Percentiles rank a stretch among this genome's conserved stretches.
These are phyloP conservation scores for Pinna nobilis DNA, from an alignment of 1,140 invertebrate species.

Conservation along the genomic window DNA sequence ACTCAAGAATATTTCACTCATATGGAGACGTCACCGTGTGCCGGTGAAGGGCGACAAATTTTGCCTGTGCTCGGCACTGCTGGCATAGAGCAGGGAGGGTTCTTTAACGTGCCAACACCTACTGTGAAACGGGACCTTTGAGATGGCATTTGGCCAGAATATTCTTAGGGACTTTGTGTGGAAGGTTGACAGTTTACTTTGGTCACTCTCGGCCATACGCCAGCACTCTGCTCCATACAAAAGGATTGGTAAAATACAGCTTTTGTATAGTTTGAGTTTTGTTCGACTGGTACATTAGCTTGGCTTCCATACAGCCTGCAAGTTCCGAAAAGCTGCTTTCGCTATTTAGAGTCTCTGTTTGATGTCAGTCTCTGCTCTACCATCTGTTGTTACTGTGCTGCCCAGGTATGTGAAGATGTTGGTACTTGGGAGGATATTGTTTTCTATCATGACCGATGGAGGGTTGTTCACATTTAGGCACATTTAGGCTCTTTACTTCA, in stretches of 20 bases:
- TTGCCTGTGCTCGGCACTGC: no score
- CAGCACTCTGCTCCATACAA: slow-evolving; percentile 32
- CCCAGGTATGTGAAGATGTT: slow-evolving; percentile 27
- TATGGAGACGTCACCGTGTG: no score
- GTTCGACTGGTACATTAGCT: neutral
- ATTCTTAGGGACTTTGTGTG: slow-evolving; percentile 31
- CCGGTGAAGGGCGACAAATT: no score
- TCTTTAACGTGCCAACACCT: no score
- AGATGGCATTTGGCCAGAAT: slow-evolving; percentile 21
- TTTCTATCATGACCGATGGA: neutral
- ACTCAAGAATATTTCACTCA: no score
- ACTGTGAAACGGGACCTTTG: no score
- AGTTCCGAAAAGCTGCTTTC: slow-evolving; percentile 23
- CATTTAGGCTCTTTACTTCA: neutral
- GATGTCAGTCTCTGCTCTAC: slow-evolving; percentile 22
- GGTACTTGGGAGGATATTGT: neutral
- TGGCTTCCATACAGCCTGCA: slow-evolving; percentile 29
- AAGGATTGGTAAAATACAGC: slow-evolving; percentile 16
- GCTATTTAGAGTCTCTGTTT: slow-evolving; percentile 27
- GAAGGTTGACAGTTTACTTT: slow-evolving; percentile 20
- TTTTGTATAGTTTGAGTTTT: slow-evolving; percentile 26
- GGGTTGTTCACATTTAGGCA: neutral
- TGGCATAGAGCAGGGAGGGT: no score
- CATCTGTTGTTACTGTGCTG: slow-evolving; percentile 26
- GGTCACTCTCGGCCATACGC: slow-evolving; percentile 25